phyloP scores from a whole-genome alignment of 2,797 vertebrate species.

The Serranus cabrilla region DNA sequence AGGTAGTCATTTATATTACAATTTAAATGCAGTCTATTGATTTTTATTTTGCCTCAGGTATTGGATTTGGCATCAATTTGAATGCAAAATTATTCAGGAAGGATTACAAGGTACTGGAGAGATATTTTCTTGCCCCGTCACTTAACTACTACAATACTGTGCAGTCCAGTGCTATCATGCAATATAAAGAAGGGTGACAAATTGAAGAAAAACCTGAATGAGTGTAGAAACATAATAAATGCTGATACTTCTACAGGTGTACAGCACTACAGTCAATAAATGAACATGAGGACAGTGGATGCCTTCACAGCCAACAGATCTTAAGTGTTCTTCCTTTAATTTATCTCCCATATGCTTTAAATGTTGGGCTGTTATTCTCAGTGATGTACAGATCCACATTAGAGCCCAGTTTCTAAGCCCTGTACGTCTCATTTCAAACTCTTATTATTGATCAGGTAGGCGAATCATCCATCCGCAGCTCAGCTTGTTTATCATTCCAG shows the following conservation, averaged over 20 bases:
- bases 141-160: background rate
- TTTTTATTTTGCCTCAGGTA: constrained; percentile 6
- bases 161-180: background rate
- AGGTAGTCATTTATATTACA: constrained; percentile 1
- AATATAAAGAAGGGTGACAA: background rate
- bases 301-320: too few species aligned
- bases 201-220: background rate
- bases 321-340: background rate
- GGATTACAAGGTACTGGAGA: background rate
- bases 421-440: background rate
- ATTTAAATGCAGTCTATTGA: constrained; percentile 16
- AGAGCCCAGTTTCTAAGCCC: background rate
- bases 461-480: background rate
- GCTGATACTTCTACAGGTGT: background rate
- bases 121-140: background rate
- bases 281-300: too few species aligned
- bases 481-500: background rate
- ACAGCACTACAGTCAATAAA: background rate
- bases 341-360: background rate
- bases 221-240: background rate
- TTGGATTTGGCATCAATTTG: background rate
- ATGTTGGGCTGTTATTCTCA: background rate
- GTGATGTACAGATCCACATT: background rate
- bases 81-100: constrained; percentile 6
- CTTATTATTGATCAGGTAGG: background rate